Evolutionary conservation across 2,888 invertebrate genomes (phyloP).

Genomic region (Chromoteleia sp.): DNA sequence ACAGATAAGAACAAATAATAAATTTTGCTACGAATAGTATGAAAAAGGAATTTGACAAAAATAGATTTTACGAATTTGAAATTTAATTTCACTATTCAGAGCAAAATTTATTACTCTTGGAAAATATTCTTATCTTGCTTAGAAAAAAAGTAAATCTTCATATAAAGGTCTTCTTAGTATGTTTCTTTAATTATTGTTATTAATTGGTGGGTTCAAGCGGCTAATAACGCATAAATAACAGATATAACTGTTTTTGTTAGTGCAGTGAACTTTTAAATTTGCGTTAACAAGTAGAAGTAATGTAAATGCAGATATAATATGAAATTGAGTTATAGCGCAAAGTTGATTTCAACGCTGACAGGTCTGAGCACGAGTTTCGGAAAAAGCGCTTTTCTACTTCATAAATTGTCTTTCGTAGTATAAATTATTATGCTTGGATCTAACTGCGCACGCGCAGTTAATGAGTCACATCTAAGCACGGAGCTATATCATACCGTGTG

Average conservation of each 20-base stretch:
- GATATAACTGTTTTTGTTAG: constrained; percentile 40
- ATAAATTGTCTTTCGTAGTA: constrained; percentile 67
- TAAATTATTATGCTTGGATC: constrained; percentile 67
- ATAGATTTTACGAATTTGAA: too few relatives aligned
- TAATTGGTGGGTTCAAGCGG: constrained; percentile 3
- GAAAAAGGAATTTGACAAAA: too few relatives aligned
- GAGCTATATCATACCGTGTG: constrained; percentile 68
- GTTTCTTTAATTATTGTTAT: constrained; percentile 4
- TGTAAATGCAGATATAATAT: constrained; percentile 30
- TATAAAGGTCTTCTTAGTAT: too few relatives aligned
- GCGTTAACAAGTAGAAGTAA: constrained; percentile 26
- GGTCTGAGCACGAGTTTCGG: constrained; percentile 49
- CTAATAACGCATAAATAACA: constrained; percentile 10
- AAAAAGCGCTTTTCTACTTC: constrained; percentile 68
- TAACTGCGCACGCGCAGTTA: constrained; percentile 70
- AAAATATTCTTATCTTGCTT: too few relatives aligned
- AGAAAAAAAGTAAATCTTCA: too few relatives aligned
- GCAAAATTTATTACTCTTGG: too few relatives aligned
- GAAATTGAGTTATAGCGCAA: constrained; percentile 63
- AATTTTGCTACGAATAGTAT: too few relatives aligned
- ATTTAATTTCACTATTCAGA: too few relatives aligned
- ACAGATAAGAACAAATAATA: too few relatives aligned
- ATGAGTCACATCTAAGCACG: constrained; percentile 71
- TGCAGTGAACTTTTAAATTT: constrained; percentile 23
- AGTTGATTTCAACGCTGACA: constrained; percentile 61